phyloP scores from a whole-genome alignment of 1,140 invertebrate genomes.

The Spodoptera litura region DNA sequence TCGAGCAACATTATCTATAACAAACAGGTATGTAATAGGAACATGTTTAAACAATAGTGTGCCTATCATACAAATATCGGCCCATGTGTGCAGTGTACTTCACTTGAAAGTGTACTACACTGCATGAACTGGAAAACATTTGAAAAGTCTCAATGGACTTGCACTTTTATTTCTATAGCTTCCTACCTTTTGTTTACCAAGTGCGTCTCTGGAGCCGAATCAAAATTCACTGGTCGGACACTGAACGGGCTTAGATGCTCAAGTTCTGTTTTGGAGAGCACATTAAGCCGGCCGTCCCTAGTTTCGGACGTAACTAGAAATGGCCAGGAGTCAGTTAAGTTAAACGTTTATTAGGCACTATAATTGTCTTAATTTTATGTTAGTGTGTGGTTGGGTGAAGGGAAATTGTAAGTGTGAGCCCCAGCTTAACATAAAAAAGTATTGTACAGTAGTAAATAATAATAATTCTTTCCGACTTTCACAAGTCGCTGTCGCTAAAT shows the following conservation, averaged over 20 bases:
- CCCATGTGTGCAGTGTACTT: too few relatives aligned
- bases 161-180: slow-evolving; percentile 8
- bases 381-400: neutral
- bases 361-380: slow-evolving; percentile 6
- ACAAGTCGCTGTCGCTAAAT: too few relatives aligned
- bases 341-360: slow-evolving; percentile 28
- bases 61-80: neutral
- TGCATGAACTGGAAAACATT: too few relatives aligned
- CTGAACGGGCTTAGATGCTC: slow-evolving; percentile 30
- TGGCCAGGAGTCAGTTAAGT: slow-evolving; percentile 12
- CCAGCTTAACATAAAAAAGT: too few relatives aligned
- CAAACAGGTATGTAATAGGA: too few relatives aligned
- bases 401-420: neutral
- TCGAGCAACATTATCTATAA: too few relatives aligned
- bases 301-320: slow-evolving; percentile 32
- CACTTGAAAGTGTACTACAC: too few relatives aligned
- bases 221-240: slow-evolving; percentile 37
- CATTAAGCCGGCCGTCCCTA: slow-evolving; percentile 33
- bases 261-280: slow-evolving; percentile 22
- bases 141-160: too few relatives aligned
- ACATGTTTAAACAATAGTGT: too few relatives aligned
- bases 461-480: too few relatives aligned
- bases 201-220: slow-evolving; percentile 20
- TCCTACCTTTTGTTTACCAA: neutral
- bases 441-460: too few relatives aligned